phyloP scores from a whole-genome alignment of 2,113 vertebrate genomes.

The Lycaon pictus region DNA sequence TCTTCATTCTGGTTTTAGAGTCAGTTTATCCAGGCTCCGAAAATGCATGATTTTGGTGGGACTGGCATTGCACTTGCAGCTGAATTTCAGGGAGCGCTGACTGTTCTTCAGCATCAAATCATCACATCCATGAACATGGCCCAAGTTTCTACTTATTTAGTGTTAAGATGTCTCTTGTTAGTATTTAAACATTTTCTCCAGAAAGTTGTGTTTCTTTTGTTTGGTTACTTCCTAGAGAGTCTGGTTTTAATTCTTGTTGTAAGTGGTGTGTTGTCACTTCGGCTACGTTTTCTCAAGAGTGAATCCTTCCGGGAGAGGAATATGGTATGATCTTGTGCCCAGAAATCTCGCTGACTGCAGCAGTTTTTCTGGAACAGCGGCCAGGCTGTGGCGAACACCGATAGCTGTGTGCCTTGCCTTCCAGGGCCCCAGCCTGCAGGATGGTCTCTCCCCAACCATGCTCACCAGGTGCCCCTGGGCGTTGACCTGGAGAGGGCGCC shows the following conservation, averaged over 20 bases:
- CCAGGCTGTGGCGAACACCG: rapidly evolving
- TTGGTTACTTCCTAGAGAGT: neutral
- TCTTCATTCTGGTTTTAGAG: neutral
- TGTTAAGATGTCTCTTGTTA: neutral
- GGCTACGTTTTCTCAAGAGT: neutral
- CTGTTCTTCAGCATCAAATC: neutral
- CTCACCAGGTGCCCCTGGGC: neutral
- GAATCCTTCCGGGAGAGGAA: neutral
- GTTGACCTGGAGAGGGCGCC: neutral
- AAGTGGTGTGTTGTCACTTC: neutral
- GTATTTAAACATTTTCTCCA: conserved; percentile 4
- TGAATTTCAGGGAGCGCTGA: neutral
- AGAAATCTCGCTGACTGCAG: neutral
- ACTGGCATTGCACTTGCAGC: neutral
- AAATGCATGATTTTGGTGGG: neutral
- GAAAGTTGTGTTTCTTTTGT: neutral
- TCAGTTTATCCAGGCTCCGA: neutral
- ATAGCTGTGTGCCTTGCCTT: neutral
- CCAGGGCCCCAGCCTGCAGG: neutral
- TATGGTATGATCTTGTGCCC: neutral
- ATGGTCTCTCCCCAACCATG: rapidly evolving
- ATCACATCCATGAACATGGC: neutral
- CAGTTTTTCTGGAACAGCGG: neutral
- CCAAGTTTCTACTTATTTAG: neutral
- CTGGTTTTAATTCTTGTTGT: neutral